Base-by-base conservation (phyloP, 2,797 vertebrate species). In the Oceanodroma leucorhoa region DNA sequence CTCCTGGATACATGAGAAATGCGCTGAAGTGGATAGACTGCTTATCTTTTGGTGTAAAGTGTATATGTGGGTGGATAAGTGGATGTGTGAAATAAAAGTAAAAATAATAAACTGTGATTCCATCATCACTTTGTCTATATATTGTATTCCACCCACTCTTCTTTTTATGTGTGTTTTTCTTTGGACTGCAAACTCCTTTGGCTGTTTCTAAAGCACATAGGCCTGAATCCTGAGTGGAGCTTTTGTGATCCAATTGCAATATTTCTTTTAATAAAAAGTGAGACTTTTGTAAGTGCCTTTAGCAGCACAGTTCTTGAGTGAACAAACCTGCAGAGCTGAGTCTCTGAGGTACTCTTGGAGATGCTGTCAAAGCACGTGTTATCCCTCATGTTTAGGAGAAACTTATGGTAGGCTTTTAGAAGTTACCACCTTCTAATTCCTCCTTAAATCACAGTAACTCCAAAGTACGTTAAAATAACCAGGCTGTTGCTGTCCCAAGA, bases 21-120 rank as follows among this genome's bases (percentile, higher is more conserved):
- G 5, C 0, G 0, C 20, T 86, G 55, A 92, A 69, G n/a, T 40
- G 23, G 11, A 32, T 5, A 41, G 26, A 53, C 8, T 69, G 41
- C 51, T 69, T 43, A 27, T 53, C 11, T 65, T 65, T 53, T 58
- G 18, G 16, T 83, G 10, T 21, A 73, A 75, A 90, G 1, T 36
- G 4, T 61, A 1, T 64, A n/a, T 1, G 9, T 61, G 21, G 45
- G 22, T 38, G 34, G 27, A 40, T 57, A 90, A 86, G 11, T 32
- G 46, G 13, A 41, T 55, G 11, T 41, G 29, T 5, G 8, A 45
- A 85, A 73, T 38, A 88, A 45, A 80, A 11, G 8, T 30, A 54
- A 86, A 89, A 79, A 32, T 46, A 79, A 67, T 45, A 46, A 88
- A 72, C n/a, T 36, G 10, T 51, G 29, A 71, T 22, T 43, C 26